These are phyloP conservation scores for Bombus turneri DNA, from an alignment of 1,140 invertebrate species.

Conservation along the genomic window DNA sequence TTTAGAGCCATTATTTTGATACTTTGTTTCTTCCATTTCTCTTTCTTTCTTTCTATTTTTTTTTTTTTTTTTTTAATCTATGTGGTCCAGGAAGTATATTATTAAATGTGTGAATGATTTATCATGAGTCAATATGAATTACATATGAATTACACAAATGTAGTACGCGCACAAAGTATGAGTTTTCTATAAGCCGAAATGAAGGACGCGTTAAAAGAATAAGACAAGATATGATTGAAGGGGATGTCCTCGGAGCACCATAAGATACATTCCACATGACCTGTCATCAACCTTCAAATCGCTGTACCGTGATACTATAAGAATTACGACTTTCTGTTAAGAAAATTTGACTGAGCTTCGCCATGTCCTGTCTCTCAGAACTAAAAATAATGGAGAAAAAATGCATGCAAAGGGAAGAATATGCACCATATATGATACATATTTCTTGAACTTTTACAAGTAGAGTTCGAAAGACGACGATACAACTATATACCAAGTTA, in stretches of 20 bases:
- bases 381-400: constrained; percentile 45
- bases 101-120: constrained; percentile 22
- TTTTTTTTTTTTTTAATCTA: not conserved
- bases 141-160: constrained; percentile 47
- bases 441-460: constrained; percentile 28
- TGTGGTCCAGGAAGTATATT: constrained; percentile 23
- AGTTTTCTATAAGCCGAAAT: constrained; percentile 56
- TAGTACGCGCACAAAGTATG: constrained; percentile 48
- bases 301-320: constrained; percentile 28
- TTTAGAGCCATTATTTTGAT: constrained; percentile 23
- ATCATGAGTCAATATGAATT: constrained; percentile 28
- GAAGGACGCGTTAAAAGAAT: constrained; percentile 51
- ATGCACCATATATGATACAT: constrained; percentile 33
- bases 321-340: constrained; percentile 23
- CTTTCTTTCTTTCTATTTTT: not conserved
- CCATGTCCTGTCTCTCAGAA: constrained; percentile 47
- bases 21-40: not conserved
- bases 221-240: constrained; percentile 46
- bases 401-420: constrained; percentile 52
- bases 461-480: constrained; percentile 25
- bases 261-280: constrained; percentile 51
- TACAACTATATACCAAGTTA: constrained; percentile 23
- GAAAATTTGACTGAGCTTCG: constrained; percentile 46
- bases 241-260: constrained; percentile 51
- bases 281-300: constrained; percentile 47